Base-by-base conservation (phyloP, 2,113 vertebrate species). In the Calidris pygmaea region DNA sequence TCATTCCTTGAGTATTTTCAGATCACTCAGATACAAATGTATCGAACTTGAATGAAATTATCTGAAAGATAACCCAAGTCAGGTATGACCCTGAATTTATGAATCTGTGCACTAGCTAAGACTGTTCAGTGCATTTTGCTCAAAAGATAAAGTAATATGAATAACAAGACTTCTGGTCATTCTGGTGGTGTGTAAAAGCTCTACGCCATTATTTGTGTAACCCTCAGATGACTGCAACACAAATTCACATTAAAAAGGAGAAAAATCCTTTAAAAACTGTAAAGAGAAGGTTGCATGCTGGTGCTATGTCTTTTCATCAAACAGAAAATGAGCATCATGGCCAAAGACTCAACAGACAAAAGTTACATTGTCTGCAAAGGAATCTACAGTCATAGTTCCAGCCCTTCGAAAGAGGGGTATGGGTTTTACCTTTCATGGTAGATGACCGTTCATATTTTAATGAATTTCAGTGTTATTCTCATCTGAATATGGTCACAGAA, bases 331-430 rank as follows among this genome's bases (percentile, higher is more conserved):
- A 70, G 15, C 13, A 17, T 60, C 1, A 0, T 80, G n/a, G 23
- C 52, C 37, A 13, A 47, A 55, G 14, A 17, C 21, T 83, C 35
- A 39, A 14, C 10, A 58, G 48, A 27, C 18, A 37, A 14, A 65
- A 30, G n/a, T 67, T 72, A 27, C 0, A 0, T 75, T 66, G 59
- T 79, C 23, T 68, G 0, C 18, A 12, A 0, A 16, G 30, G n/a
- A 48, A 47, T 17, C 24, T 62, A 37, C 41, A 48, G 30, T 62
- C 45, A 9, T 26, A 37, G 43, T 41, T 93, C 43, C 48, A 60
- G 39, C 43, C 37, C 30, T 87, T 79, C 47, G 12, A 4, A 80
- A 58, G n/a, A 48, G 5, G 24, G 62, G 19, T 9, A 21, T 34
- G n/a, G 5, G 8, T 19, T 78, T 91, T 60, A 37, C 26, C 20